Evolutionary conservation across 2,113 vertebrate genomes (phyloP), one percentile per base, ranked within the genome.

Genomic region (Motacilla tschutschensis): DNA sequence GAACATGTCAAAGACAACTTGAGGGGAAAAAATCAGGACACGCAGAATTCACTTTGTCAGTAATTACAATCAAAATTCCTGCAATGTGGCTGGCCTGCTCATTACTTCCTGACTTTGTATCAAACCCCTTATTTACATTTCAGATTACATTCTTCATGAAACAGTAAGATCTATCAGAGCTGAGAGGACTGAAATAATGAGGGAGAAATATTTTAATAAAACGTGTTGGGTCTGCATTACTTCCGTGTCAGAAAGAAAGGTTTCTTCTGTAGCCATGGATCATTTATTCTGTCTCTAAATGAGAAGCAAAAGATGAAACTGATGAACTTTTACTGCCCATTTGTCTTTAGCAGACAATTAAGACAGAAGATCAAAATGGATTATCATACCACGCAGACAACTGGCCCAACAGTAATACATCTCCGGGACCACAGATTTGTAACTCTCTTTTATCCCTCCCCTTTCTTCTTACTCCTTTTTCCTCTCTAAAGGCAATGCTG

Each of bases 51-150:
- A 97, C 97, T 98, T 97, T 98, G 97, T 98, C 97, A 96, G 98
- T 98, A 98, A 98, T 98, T 98, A 98, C 92, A 96, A 96, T 96
- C 94, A 96, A 92, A 95, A 96, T 95, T 94, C 95, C 95, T 96
- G 91, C 96, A 93, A 95, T 92, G 95, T 95, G 94, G 94, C 95
- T 95, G 83, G 97, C 94, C 90, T 95, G 96, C 98, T 98, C 97
- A 97, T 99, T 98, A 99, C 97, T 96, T 96, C 95, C 94, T 95
- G 93, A 92, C 97, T 97, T 97, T 97, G 97, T 98, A 98, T 97
- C 98, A 98, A 98, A 97, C 96, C 93, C 93, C 96, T 96, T 98
- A 99, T 99, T 99, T 99, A 98, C 99, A 99, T 99, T 98, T 98
- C 98, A 97, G 98, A 99, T 99, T 98, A 98, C 97, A 98, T 97